phyloP scores from a whole-genome alignment of 2,797 vertebrate species.

The Tragopan temminckii region DNA sequence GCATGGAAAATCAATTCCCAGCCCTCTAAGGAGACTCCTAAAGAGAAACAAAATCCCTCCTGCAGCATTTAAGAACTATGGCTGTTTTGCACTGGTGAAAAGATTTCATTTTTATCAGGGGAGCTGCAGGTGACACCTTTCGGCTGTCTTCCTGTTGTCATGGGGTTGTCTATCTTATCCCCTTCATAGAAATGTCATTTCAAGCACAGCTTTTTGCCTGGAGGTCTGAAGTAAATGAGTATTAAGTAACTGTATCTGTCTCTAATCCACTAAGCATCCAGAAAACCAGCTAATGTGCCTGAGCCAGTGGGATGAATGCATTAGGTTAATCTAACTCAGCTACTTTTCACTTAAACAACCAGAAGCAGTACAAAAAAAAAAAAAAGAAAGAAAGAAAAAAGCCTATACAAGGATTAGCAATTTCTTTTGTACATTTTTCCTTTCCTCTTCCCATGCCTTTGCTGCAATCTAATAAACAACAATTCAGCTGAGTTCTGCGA shows the following conservation, averaged over 20 bases:
- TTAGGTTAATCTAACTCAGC: constrained; percentile 57
- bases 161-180: neutral
- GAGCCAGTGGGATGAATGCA: constrained; percentile 27
- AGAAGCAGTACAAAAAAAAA: neutral
- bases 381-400: neutral
- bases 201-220: constrained; percentile 16
- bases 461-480: neutral
- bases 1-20: constrained; percentile 72
- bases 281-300: constrained; percentile 56
- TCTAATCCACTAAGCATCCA: constrained; percentile 53
- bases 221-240: constrained; percentile 18
- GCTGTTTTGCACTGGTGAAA: neutral
- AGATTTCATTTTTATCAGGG: neutral
- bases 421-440: constrained; percentile 26
- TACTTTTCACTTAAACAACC: constrained; percentile 45
- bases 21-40: constrained; percentile 35
- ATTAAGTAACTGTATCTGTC: constrained; percentile 55
- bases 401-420: constrained; percentile 13
- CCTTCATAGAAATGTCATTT: neutral
- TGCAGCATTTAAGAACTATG: neutral
- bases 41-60: constrained; percentile 23
- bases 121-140: constrained; percentile 12
- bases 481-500: neutral
- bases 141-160: neutral
- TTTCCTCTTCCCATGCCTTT: neutral